Evolutionary conservation across 2,888 invertebrate genomes (phyloP).

Genomic region (Drosophila testacea): DNA sequence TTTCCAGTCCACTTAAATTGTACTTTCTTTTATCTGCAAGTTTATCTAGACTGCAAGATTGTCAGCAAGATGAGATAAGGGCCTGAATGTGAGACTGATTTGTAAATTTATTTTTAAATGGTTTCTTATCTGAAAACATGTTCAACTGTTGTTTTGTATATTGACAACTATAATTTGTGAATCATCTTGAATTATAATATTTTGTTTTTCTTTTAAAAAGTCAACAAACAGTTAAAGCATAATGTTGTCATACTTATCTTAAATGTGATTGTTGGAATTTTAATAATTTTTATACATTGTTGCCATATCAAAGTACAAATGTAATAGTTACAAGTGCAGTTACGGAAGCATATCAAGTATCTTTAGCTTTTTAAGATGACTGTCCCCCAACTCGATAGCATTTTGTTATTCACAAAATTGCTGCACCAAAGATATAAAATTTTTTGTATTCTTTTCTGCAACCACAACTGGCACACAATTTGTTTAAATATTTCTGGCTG

Average conservation of each 20-base stretch:
- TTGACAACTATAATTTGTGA: no score
- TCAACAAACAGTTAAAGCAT: background rate
- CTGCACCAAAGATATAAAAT: slow-evolving; percentile 20
- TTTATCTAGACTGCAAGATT: no score
- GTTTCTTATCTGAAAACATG: no score
- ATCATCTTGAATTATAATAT: background rate
- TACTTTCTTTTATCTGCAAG: no score
- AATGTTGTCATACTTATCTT: background rate
- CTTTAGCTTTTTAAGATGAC: background rate
- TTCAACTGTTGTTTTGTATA: no score
- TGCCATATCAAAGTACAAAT: background rate
- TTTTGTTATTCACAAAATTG: slow-evolving; percentile 22
- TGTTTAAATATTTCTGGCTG: slow-evolving; percentile 42
- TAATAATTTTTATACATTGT: background rate
- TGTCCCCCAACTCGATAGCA: background rate
- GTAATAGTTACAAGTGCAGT: slow-evolving; percentile 1
- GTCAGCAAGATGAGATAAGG: no score
- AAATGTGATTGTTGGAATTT: background rate
- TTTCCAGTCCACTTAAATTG: no score
- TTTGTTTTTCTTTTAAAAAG: background rate
- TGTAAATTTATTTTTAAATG: no score
- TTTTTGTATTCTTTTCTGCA: slow-evolving; percentile 9
- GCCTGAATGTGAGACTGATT: no score
- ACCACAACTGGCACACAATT: slow-evolving; percentile 44
- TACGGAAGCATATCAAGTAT: background rate